Conservation (phyloP, 2,113 vertebrate genomes). For the Hemicordylus capensis region DNA sequence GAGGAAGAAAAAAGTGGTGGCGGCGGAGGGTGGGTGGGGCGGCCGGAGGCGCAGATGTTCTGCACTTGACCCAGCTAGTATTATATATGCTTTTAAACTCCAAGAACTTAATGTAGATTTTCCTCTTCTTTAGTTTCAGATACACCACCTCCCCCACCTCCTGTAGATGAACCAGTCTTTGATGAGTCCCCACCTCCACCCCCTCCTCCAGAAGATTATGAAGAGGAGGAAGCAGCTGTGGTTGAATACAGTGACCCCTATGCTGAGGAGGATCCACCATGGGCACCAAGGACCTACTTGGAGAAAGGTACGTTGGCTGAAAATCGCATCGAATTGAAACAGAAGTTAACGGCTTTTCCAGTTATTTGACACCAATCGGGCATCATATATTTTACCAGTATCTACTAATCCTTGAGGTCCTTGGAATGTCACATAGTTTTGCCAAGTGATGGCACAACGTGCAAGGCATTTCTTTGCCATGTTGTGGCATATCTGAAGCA, state of each 20-base stretch:
- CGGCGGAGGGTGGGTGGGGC: no score
- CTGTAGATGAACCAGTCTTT: slow-evolving; percentile 86
- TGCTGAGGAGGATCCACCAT: slow-evolving; percentile 96
- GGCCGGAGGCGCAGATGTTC: no score
- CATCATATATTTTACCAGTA: not conserved
- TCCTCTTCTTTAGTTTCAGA: slow-evolving; percentile 84
- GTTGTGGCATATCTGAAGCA: not conserved
- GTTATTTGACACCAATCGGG: not conserved
- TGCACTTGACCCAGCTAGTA: no score
- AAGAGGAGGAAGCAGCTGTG: slow-evolving; percentile 96
- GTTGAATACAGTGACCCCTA: slow-evolving; percentile 99
- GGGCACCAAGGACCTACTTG: slow-evolving; percentile 92
- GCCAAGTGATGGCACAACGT: not conserved
- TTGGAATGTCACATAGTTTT: not conserved
- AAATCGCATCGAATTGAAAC: not conserved
- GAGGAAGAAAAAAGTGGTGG: no score
- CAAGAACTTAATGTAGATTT: not conserved
- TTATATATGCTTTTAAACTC: not conserved
- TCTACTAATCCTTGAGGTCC: not conserved
- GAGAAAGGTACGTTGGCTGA: slow-evolving; percentile 86
- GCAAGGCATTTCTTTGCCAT: not conserved
- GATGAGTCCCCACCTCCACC: slow-evolving; percentile 91
- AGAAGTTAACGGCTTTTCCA: not conserved
- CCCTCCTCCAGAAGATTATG: slow-evolving; percentile 93
- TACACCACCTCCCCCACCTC: slow-evolving; percentile 89